Base-by-base conservation (phyloP, 2,113 vertebrate species). In the Lophotis ruficrista region DNA sequence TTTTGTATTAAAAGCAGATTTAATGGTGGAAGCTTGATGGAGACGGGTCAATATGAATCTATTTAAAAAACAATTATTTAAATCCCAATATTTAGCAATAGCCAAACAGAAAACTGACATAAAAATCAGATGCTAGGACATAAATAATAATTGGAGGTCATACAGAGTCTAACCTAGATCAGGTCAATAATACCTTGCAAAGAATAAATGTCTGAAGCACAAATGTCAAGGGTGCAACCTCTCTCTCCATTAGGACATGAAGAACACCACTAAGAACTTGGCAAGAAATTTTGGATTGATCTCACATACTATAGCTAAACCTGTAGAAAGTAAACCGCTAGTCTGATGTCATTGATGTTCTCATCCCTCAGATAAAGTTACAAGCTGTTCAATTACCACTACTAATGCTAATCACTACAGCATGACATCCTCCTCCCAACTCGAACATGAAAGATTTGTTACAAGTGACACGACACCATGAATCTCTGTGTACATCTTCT, bases 1-100 rank as follows among this genome's bases (percentile, higher is more conserved):
- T 87, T 95, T 95, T 77, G n/a, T 47, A 37, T 58, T 43, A 93
- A 92, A 97, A 89, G 27, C 30, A 94, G 68, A 93, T 88, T 87
- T 89, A 47, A 69, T 68, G 12, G 18, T n/a, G 51, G 48, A 92
- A 62, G 25, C 62, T 92, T 72, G 11, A 33, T 87, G 53, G 64
- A 91, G 38, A 61, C 27, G 83, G 51, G n/a, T 97, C 71, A 87
- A 33, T 93, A 95, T 64, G 35, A 80, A 47, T 38, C 31, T 72
- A 48, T 66, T 94, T 48, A 3, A 72, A 92, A 96, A 79, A 56
- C 90, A 7, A 83, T 96, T 90, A 62, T 83, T 94, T 94, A 31
- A 83, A 95, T 35, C 35, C 18, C 9, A 75, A 30, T 76, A 45
- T 66, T 38, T 75, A 96, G 77, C 41, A 90, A 76, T 38, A 90